Evolutionary conservation across 1,140 invertebrate species (phyloP).

Genomic region (Lethrus apterus): DNA sequence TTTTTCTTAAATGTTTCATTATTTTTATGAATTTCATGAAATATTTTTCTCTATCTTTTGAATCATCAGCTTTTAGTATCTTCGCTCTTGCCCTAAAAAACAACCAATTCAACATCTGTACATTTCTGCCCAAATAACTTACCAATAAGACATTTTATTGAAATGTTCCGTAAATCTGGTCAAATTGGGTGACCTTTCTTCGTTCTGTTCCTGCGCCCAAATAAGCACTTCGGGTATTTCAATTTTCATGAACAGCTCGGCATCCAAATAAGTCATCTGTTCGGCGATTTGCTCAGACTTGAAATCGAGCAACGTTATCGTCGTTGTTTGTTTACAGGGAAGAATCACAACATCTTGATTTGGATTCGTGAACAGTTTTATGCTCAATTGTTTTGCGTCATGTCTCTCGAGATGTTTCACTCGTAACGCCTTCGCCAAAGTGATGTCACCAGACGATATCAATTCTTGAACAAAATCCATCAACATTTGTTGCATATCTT

Average conservation of each 20-base stretch:
- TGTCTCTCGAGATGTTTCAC: constrained; percentile 89
- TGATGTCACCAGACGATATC: constrained; percentile 75
- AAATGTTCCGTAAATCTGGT: constrained; percentile 98
- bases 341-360: too few relatives aligned
- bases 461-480: constrained; percentile 91
- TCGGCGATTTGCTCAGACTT: constrained; percentile 90
- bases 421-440: constrained; percentile 79
- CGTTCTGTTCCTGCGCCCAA: constrained; percentile 95
- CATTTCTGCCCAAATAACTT: constrained; percentile 17
- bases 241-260: constrained; percentile 92
- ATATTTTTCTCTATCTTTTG: constrained; percentile 90
- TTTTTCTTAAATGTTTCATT: constrained; percentile 93
- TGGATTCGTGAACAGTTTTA: constrained; percentile 1
- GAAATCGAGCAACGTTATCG: constrained; percentile 69
- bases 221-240: constrained; percentile 94
- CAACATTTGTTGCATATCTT: constrained; percentile 62
- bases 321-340: constrained; percentile 43
- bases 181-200: constrained; percentile 93
- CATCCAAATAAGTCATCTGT: constrained; percentile 96
- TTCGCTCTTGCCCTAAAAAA: constrained; percentile 63
- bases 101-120: not conserved
- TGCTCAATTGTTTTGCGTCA: constrained; percentile 46
- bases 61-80: constrained; percentile 71
- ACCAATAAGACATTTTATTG: constrained; percentile 99
- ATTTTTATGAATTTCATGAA: constrained; percentile 97